Base-by-base conservation (phyloP, 2,888 invertebrate species). In the Phortica okadai region DNA sequence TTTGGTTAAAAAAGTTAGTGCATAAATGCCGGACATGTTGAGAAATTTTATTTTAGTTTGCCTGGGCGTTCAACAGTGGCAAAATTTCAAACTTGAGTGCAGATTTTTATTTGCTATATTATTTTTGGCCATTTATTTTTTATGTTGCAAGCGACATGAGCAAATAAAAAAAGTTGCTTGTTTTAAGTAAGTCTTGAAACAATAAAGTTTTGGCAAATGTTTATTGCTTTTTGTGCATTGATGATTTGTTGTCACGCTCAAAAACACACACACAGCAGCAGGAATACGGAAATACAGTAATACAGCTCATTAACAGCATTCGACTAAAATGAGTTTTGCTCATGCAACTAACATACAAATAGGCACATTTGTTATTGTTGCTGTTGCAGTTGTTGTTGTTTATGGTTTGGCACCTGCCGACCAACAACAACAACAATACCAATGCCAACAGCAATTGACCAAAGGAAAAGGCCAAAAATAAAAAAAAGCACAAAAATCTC, bases 1-100 rank as follows among this genome's bases (percentile, higher is more conserved):
- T 77, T 67, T 59, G 74, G 59, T 77, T 78, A 45, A 81, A 80
- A 74, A 79, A 77, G 77, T 75, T 76, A 72, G 75, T 67, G 78
- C 79, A 80, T 83, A 85, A 85, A 85, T 81, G 80, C 82, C 81
- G 83, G 81, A 83, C 82, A 82, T 81, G 79, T 78, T 81, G 77
- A 81, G 74, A 80, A 83, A 76, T 44, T 73, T 50, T 45, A 5
- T 33, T 41, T 75, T 58, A 78, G 56, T 74, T 77, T 74, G 58
- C 79, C 70, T 58, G 33, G 1, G 33, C 33, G 33, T 33, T 5
- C 80, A 75, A 76, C 73, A 75, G 45, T 67, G 45, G 50, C 8
- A 50, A 50, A 50, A 11, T 50, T 50, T 50, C 14, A 11, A 50
- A 50, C 50, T 50, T 14, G 50, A 50, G 50, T 50, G 50, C 50